Evolutionary conservation across 1,140 invertebrate species (phyloP).

Genomic region (Lordiphosa mommai): DNA sequence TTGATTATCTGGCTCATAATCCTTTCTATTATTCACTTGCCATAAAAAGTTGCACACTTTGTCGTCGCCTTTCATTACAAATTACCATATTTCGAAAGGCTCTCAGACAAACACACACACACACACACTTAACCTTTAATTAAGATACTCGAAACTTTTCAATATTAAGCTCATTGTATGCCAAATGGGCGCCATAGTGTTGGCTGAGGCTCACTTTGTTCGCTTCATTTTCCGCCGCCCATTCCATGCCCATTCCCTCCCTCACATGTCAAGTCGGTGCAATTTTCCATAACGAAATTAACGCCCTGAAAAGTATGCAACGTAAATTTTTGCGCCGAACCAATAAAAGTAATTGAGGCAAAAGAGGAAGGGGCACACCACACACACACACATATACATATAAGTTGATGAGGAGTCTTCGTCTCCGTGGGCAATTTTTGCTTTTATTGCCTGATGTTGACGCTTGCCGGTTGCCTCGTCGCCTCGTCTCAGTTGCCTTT

Average conservation of each 20-base stretch:
- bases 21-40: constrained; percentile 38
- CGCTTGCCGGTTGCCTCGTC: constrained; percentile 24
- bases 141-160: constrained; percentile 74
- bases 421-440: constrained; percentile 59
- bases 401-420: constrained; percentile 5
- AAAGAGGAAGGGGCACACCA: constrained; percentile 12
- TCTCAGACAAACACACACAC: constrained; percentile 49
- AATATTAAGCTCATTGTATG: constrained; percentile 66
- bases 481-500: constrained; percentile 26
- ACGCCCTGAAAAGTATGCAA: constrained; percentile 71
- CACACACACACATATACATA: constrained; percentile 5
- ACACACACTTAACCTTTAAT: constrained; percentile 71
- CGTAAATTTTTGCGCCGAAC: constrained; percentile 69
- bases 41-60: neutral
- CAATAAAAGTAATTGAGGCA: constrained; percentile 76
- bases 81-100: constrained; percentile 61
- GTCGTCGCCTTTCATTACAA: constrained; percentile 41
- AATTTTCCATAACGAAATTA: constrained; percentile 74
- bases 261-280: constrained; percentile 56
- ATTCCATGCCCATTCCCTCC: constrained; percentile 2
- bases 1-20: constrained; percentile 14
- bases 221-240: neutral
- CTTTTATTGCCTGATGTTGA: constrained; percentile 45
- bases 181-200: constrained; percentile 49
- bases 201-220: constrained; percentile 26